A percentile compares a stretch with the other conserved stretches of the same genome.
Conservation (phyloP, 1,140 invertebrate genomes). For the Dolichoris vasculosae region DNA sequence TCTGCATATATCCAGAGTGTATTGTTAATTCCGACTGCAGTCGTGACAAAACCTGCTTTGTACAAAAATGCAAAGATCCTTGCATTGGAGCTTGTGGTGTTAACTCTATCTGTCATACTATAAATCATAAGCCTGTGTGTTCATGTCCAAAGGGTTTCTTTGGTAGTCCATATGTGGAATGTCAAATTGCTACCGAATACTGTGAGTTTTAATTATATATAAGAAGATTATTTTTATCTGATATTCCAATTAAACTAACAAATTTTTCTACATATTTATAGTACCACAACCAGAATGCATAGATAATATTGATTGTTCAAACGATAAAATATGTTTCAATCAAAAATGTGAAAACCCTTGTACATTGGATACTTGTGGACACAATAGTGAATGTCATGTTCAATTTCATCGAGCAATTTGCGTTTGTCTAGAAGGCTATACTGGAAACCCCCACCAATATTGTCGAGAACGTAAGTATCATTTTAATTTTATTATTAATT, state of each 20-base stretch:
- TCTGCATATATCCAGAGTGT: conserved; percentile 90
- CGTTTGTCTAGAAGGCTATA: conserved; percentile 87
- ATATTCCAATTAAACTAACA: too few species aligned
- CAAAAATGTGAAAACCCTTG: conserved; percentile 87
- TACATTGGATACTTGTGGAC: conserved; percentile 81
- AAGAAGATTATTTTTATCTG: too few species aligned
- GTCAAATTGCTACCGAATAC: conserved; percentile 68
- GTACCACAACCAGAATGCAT: conserved; percentile 84
- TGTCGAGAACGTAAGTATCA: conserved; percentile 81
- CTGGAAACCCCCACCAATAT: conserved; percentile 87
- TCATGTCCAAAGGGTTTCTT: conserved; percentile 85
- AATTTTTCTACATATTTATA: conserved; percentile 52
- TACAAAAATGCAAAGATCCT: conserved; percentile 87
- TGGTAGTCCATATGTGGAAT: conserved; percentile 87
- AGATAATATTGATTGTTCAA: conserved; percentile 86
- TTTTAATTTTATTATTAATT: not conserved
- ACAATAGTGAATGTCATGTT: conserved; percentile 87
- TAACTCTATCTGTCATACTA: conserved; percentile 88
- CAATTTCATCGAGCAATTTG: conserved; percentile 89
- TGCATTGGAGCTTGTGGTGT: conserved; percentile 87
- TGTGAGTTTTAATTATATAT: conserved; percentile 54
- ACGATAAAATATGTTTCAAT: conserved; percentile 88
- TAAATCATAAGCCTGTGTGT: conserved; percentile 88
- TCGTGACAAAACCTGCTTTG: conserved; percentile 85
- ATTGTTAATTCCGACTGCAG: conserved; percentile 89